Evolutionary conservation across 2,113 vertebrate species (phyloP), one percentile per base, ranked within the genome.

Genomic region (Centropristis striata): DNA sequence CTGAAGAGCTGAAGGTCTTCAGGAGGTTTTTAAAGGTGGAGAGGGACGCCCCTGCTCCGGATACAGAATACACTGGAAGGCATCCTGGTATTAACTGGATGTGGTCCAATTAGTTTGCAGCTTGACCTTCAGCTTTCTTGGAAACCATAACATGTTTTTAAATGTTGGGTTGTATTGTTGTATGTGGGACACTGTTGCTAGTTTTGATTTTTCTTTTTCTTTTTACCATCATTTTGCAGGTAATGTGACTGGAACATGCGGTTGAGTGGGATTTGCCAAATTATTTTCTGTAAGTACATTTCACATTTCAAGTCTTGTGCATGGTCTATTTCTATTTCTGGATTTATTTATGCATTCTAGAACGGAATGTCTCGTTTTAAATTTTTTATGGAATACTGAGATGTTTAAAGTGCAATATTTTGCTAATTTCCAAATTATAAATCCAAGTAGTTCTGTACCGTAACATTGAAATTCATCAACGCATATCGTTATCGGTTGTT

Each of bases 211-310:
- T 18, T 61, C 71, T 50, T 44, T 44, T 44, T 32, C 32, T 32
- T 44, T 49, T 6, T 65, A 14, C 16, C 5, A 20, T 58, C 0
- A 12, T 85, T 85, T 88, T 92, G 21, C 84, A 94, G 94, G 85
- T 93, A 91, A 92, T 65, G 57, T 85, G 81, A 92, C 84, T 91
- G 80, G 93, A 95, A 93, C 86, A 95, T 95, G 94, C 90, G 88
- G 87, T 93, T 93, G 89, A 93, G 85, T 92, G 86, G 89, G 90
- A 80, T 71, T 94, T 93, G 93, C 90, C 93, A 94, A 94, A 91
- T 84, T 67, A 80, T 86, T 90, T 90, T 93, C 79, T 90, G 93
- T 95, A 92, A 94, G 94, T 95, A 80, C 12, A 51, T 54, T 64
- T 83, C 1, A 59, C 12, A 50, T 54, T 55, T 81, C 1, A 59